A percentile compares a stretch with the other conserved stretches of the same genome.
These are phyloP conservation scores for Drosophila nigritarsus DNA, from an alignment of 2,888 invertebrate genomes.

Conservation along the genomic window DNA sequence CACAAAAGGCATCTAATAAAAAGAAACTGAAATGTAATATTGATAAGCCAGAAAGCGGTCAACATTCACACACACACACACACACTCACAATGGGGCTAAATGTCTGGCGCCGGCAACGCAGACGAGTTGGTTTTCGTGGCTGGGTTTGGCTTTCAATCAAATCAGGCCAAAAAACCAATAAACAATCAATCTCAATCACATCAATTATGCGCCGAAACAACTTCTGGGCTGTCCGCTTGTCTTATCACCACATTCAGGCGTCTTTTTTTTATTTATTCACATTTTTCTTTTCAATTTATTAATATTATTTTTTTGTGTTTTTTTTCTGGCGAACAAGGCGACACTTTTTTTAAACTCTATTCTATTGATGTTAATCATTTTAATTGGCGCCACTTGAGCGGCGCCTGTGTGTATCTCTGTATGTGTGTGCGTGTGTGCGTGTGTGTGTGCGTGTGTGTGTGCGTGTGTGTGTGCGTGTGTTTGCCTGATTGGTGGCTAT, in stretches of 20 bases:
- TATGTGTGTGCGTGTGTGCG: neutral
- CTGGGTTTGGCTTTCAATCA: constrained; percentile 52
- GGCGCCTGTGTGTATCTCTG: constrained; percentile 19
- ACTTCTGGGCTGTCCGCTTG: constrained; percentile 60
- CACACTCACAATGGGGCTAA: constrained; percentile 40
- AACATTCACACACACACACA: constrained; percentile 34
- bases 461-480: constrained; percentile 3
- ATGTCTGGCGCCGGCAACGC: constrained; percentile 60
- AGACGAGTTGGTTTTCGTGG: constrained; percentile 22
- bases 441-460: neutral
- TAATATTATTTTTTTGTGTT: constrained; percentile 4
- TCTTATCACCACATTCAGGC: constrained; percentile 55
- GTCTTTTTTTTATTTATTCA: constrained; percentile 30
- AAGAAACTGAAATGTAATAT: constrained; percentile 70
- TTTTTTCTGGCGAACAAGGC: constrained; percentile 41
- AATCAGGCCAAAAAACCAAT: constrained; percentile 56
- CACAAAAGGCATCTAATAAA: constrained; percentile 46
- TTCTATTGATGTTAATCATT: constrained; percentile 77
- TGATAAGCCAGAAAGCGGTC: constrained; percentile 75
- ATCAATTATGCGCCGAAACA: constrained; percentile 77
- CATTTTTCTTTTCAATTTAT: constrained; percentile 10
- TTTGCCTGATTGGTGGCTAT: constrained; percentile 58
- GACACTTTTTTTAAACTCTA: constrained; percentile 52
- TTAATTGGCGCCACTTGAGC: constrained; percentile 78
- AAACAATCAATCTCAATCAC: constrained; percentile 80